Conservation (phyloP, 2,113 vertebrate genomes). For the Saguinus imperator region DNA sequence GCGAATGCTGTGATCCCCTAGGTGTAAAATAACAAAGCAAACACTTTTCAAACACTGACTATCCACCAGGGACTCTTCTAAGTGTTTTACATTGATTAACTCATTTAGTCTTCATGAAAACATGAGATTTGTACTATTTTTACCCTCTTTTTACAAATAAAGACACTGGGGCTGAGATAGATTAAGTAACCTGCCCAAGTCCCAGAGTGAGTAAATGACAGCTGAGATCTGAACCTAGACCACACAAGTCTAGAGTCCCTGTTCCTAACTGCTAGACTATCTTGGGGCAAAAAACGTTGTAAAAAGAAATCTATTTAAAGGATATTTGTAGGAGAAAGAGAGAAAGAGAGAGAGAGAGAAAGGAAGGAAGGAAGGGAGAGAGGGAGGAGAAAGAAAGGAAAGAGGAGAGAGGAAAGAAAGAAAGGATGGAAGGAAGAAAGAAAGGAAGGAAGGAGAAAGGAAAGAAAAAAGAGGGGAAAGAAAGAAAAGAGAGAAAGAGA, state of each 20-base stretch:
- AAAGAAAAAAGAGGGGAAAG: accelerated
- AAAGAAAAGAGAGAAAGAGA: not conserved
- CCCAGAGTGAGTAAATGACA: not conserved
- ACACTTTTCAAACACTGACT: not conserved
- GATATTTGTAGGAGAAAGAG: not conserved
- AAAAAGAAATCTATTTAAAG: not conserved
- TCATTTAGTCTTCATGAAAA: not conserved
- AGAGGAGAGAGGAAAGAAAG: too few species aligned
- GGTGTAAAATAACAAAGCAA: not conserved
- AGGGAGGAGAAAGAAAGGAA: too few species aligned
- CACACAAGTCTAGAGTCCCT: not conserved
- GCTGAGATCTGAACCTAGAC: not conserved
- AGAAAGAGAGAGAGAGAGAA: too few species aligned
- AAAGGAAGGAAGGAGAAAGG: accelerated
- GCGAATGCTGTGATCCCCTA: not conserved
- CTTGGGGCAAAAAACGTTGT: not conserved
- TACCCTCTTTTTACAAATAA: not conserved
- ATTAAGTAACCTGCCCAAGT: not conserved
- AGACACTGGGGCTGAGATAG: not conserved
- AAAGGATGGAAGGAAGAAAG: accelerated
- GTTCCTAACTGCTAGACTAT: not conserved
- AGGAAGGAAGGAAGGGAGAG: too few species aligned
- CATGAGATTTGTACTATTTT: not conserved
- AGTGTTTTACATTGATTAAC: not conserved
- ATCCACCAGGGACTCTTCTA: not conserved